These are phyloP conservation scores for Augochlora pura DNA, from an alignment of 1,140 invertebrate species.

Conservation along the genomic window DNA sequence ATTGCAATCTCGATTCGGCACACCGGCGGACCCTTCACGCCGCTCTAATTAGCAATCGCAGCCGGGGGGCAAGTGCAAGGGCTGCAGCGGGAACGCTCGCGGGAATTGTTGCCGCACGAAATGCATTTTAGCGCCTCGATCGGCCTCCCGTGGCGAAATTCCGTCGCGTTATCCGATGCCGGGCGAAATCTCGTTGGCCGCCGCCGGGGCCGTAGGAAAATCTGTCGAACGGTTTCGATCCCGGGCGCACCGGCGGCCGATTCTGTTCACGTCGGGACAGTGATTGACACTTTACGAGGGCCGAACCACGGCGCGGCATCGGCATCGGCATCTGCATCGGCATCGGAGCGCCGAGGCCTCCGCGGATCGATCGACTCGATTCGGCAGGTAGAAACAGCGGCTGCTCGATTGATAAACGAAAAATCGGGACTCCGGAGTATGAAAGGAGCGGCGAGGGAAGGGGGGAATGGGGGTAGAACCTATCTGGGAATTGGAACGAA, in stretches of 20 bases:
- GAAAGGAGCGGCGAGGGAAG: too few relatives aligned
- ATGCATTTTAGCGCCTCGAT: constrained; percentile 39
- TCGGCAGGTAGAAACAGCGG: too few relatives aligned
- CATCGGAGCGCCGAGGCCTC: not conserved
- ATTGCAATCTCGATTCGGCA: constrained; percentile 33
- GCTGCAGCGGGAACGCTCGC: constrained; percentile 30
- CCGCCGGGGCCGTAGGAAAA: constrained; percentile 24
- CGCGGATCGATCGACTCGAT: too few relatives aligned
- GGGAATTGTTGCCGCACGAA: constrained; percentile 45
- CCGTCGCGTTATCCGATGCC: constrained; percentile 34
- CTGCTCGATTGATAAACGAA: constrained; percentile 29
- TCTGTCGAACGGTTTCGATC: constrained; percentile 26
- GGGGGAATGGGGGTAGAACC: too few relatives aligned
- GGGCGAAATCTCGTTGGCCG: constrained; percentile 26
- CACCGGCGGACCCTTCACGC: constrained; percentile 42
- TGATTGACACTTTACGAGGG: constrained; percentile 41
- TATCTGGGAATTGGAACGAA: not conserved
- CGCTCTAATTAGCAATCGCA: constrained; percentile 53
- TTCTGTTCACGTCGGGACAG: constrained; percentile 33
- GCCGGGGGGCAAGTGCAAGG: constrained; percentile 3
- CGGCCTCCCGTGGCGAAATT: constrained; percentile 35
- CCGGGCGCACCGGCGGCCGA: not conserved
- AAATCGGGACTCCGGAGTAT: constrained; percentile 1
- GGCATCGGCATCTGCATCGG: constrained; percentile 1
- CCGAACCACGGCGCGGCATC: not conserved